A percentile compares a stretch with the other conserved stretches of the same genome.
Evolutionary conservation across 1,140 invertebrate genomes (phyloP).

Genomic region (Platyscapa corneri): DNA sequence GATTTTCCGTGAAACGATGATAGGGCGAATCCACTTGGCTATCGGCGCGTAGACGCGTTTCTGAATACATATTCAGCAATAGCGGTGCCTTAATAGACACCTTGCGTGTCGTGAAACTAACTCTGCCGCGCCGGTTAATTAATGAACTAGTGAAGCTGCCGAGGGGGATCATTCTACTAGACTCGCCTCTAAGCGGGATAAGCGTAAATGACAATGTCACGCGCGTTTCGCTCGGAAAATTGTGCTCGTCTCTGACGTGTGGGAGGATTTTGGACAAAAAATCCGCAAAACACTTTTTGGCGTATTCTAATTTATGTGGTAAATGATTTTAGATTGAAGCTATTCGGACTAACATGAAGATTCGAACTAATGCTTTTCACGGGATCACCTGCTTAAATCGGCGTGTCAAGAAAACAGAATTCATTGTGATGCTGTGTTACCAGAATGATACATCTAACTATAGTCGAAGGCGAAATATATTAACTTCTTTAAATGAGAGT

Average conservation of each 20-base stretch:
- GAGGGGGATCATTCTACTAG: not conserved
- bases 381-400: not conserved
- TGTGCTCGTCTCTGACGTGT: no score
- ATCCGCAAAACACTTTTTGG: no score
- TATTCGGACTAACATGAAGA: not conserved
- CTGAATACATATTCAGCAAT: constrained; percentile 39
- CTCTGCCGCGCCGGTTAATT: constrained; percentile 17
- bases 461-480: no score
- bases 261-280: no score
- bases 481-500: no score
- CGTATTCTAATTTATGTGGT: not conserved
- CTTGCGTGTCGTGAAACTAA: constrained; percentile 52
- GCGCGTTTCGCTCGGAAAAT: no score
- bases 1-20: not conserved
- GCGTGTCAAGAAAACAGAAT: no score
- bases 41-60: not conserved
- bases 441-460: no score
- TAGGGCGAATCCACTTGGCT: not conserved
- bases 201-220: no score
- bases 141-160: constrained; percentile 46
- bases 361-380: not conserved
- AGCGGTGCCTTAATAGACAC: constrained; percentile 1
- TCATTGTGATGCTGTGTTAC: no score
- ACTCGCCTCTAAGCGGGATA: not conserved
- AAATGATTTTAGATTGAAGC: not conserved